Conservation (phyloP, 2,888 invertebrate species). For the Melipona bicolor region DNA sequence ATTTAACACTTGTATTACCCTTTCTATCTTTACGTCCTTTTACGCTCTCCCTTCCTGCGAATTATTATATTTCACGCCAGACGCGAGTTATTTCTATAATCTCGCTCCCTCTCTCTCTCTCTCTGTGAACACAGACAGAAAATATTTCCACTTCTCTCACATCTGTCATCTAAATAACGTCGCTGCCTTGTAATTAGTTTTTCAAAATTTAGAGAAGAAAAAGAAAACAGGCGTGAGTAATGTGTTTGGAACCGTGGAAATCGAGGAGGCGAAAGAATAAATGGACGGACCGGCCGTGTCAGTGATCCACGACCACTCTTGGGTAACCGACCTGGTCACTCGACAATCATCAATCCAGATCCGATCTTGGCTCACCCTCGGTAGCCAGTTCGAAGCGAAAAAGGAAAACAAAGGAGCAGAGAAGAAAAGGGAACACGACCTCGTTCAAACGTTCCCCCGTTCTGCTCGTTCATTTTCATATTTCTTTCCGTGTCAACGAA, state of each 20-base stretch:
- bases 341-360: constrained; percentile 1
- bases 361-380: not conserved
- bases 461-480: constrained; percentile 30
- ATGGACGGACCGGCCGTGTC: not conserved
- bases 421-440: not conserved
- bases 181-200: too few relatives aligned
- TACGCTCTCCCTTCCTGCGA: not conserved
- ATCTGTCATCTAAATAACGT: too few relatives aligned
- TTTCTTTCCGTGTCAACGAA: constrained; percentile 32
- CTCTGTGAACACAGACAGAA: too few relatives aligned
- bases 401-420: not conserved
- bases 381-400: not conserved
- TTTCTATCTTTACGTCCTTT: not conserved
- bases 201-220: too few relatives aligned
- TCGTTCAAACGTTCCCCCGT: constrained; percentile 10
- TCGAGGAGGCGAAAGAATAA: not conserved
- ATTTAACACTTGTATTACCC: constrained; percentile 8
- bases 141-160: too few relatives aligned
- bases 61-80: not conserved
- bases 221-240: too few relatives aligned
- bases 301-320: not conserved
- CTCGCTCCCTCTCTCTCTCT: too few relatives aligned
- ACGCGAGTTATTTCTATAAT: not conserved
- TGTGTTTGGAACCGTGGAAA: not conserved
- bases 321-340: not conserved